Percentiles rank a stretch among this genome's conserved stretches.
phyloP scores from a whole-genome alignment of 2,888 invertebrate species.

The Drosophila rellima region DNA sequence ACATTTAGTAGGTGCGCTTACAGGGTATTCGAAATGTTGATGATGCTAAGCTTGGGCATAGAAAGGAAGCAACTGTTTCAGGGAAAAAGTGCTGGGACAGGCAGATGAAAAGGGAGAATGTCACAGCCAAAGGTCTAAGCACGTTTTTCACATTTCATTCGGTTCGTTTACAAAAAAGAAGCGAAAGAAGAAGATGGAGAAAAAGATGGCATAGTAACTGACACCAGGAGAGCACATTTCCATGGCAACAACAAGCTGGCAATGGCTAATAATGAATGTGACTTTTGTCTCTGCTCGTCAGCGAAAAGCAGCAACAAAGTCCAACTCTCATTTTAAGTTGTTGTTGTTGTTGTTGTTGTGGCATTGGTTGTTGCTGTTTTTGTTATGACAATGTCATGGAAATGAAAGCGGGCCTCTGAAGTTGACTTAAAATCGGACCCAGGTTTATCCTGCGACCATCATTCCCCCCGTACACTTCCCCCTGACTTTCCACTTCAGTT shows the following conservation, averaged over 20 bases:
- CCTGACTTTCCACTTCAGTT: conserved; percentile 46
- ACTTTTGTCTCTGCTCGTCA: conserved; percentile 32
- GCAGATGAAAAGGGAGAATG: conserved; percentile 23
- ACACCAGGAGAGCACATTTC: conserved; percentile 7
- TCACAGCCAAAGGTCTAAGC: conserved; percentile 48
- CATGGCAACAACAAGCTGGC: conserved; percentile 14
- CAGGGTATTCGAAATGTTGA: conserved; percentile 34
- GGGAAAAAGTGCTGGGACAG: neutral
- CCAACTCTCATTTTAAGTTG: conserved; percentile 3
- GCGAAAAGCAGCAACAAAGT: conserved; percentile 2
- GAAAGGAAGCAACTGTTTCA: conserved; percentile 22
- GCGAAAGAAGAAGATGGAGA: neutral
- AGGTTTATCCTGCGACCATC: neutral
- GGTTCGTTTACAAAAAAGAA: conserved; percentile 15
- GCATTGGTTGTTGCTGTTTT: conserved; percentile 31
- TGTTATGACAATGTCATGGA: conserved; percentile 75
- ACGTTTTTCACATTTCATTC: conserved; percentile 76
- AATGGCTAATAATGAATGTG: conserved; percentile 53
- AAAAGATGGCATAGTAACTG: conserved; percentile 13
- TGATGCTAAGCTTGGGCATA: conserved; percentile 21
- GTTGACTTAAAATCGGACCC: conserved; percentile 29
- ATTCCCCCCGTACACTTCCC: neutral
- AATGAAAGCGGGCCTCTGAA: conserved; percentile 49
- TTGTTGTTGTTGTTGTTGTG: conserved; percentile 12
- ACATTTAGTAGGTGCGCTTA: neutral